Evolutionary conservation across 2,888 invertebrate genomes (phyloP).

Genomic region (Trichogramma dendrolimi): DNA sequence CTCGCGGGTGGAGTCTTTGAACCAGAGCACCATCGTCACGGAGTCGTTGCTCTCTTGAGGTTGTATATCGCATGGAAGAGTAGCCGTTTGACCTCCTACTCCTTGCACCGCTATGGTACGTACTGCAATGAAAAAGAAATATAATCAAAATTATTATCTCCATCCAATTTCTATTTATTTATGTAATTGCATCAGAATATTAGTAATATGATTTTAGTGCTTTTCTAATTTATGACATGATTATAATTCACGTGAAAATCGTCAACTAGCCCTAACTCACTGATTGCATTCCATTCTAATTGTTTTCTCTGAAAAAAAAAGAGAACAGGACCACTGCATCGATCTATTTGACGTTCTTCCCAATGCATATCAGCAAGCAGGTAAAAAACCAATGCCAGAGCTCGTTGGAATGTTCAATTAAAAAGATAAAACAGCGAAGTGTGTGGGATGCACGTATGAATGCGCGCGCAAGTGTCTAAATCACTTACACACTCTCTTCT

Average conservation of each 20-base stretch:
- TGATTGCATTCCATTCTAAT: neutral
- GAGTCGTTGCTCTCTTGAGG: constrained; percentile 77
- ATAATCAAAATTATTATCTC: neutral
- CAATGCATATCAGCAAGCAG: neutral
- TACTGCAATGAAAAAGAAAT: constrained; percentile 59
- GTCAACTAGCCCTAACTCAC: neutral
- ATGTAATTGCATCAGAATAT: neutral
- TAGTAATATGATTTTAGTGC: no score
- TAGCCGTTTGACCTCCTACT: constrained; percentile 77
- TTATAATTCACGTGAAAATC: no score
- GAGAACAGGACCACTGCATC: neutral
- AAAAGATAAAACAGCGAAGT: neutral
- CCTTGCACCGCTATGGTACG: constrained; percentile 81
- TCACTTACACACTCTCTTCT: neutral
- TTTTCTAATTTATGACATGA: no score
- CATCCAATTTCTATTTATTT: neutral
- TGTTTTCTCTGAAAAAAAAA: neutral
- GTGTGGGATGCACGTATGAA: no score
- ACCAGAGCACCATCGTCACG: constrained; percentile 87
- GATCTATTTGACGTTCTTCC: neutral
- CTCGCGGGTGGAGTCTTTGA: constrained; percentile 80
- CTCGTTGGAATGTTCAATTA: constrained; percentile 16
- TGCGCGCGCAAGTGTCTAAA: constrained; percentile 2
- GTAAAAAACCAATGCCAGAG: neutral
- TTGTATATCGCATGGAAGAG: constrained; percentile 85